A percentile compares a stretch with the other conserved stretches of the same genome.
Evolutionary conservation across 2,888 invertebrate species (phyloP).

Genomic region (Caradrina clavipalpis): DNA sequence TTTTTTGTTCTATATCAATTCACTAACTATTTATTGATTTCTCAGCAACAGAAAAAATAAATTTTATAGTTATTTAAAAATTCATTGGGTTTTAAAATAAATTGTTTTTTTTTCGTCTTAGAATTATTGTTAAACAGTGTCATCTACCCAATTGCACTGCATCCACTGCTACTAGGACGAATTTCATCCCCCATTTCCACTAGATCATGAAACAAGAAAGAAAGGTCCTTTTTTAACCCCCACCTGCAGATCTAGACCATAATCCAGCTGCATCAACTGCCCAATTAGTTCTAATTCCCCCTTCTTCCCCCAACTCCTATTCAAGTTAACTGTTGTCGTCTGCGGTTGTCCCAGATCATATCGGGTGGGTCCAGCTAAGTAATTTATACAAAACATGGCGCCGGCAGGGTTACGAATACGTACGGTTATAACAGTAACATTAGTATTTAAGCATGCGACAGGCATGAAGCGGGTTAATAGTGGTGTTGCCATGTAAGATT

Average conservation of each 20-base stretch:
- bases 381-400: conserved; percentile 67
- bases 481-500: conserved; percentile 38
- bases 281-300: conserved; percentile 32
- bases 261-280: conserved; percentile 25
- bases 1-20: too few relatives aligned
- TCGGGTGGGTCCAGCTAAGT: conserved; percentile 61
- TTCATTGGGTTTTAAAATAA: too few relatives aligned
- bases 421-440: conserved; percentile 66
- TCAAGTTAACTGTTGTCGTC: conserved; percentile 29
- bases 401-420: conserved; percentile 58
- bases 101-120: too few relatives aligned
- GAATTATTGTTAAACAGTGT: too few relatives aligned
- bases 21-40: too few relatives aligned
- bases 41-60: too few relatives aligned
- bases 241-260: not conserved
- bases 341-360: conserved; percentile 57
- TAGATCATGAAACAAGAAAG: not conserved
- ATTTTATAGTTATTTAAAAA: too few relatives aligned
- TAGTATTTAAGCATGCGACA: conserved; percentile 68
- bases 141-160: too few relatives aligned
- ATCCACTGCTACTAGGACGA: not conserved
- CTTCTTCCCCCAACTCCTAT: conserved; percentile 27
- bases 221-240: conserved; percentile 3
- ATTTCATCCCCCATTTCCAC: not conserved
- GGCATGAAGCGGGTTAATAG: conserved; percentile 55